Conservation (phyloP, 2,888 invertebrate species). For the Tenodera sinensis region DNA sequence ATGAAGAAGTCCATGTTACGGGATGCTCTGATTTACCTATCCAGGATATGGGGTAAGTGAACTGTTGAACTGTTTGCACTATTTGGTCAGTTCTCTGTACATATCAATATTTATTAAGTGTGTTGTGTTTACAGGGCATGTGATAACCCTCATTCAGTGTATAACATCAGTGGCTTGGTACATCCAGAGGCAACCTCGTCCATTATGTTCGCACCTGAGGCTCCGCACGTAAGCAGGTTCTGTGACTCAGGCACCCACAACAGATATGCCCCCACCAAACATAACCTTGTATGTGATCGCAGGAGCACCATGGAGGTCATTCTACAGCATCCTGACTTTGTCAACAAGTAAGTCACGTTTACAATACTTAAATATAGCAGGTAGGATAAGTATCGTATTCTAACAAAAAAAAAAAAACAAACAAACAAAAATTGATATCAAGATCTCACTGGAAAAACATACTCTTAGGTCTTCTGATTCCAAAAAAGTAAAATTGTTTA, state of each 20-base stretch:
- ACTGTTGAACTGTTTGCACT: not conserved
- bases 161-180: conserved; percentile 46
- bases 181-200: conserved; percentile 49
- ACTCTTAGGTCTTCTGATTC: too few relatives aligned
- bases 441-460: too few relatives aligned
- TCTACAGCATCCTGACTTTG: conserved; percentile 52
- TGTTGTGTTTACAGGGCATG: conserved; percentile 39
- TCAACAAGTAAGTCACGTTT: conserved; percentile 38
- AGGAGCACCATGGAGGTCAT: conserved; percentile 58
- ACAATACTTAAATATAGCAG: not conserved
- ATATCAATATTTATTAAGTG: not conserved
- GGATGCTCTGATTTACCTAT: conserved; percentile 53
- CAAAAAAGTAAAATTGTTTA: too few relatives aligned
- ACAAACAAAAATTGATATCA: too few relatives aligned
- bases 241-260: conserved; percentile 61
- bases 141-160: conserved; percentile 34
- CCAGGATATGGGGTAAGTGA: conserved; percentile 48
- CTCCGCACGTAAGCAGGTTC: conserved; percentile 54
- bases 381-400: too few relatives aligned
- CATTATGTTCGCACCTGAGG: conserved; percentile 52
- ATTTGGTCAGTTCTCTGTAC: not conserved
- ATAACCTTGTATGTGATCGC: conserved; percentile 59
- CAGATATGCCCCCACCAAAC: conserved; percentile 60
- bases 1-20: conserved; percentile 47
- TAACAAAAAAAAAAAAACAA: too few relatives aligned